These are phyloP conservation scores for Myrmecobius fasciatus DNA, from an alignment of 2,113 vertebrate species.

Conservation along the genomic window DNA sequence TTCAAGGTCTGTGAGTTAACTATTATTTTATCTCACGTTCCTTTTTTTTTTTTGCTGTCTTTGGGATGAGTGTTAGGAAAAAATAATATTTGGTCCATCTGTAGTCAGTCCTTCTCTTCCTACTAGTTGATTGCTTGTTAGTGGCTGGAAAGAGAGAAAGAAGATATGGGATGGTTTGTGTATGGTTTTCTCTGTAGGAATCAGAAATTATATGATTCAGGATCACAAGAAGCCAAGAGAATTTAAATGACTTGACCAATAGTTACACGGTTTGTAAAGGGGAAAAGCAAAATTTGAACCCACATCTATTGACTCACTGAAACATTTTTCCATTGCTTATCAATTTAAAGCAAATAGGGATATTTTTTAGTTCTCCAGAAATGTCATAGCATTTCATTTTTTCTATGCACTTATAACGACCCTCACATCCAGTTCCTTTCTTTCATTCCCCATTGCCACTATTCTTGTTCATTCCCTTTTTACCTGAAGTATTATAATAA, in stretches of 20 bases:
- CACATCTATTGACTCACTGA: neutral
- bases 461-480: neutral
- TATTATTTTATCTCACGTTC: neutral
- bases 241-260: neutral
- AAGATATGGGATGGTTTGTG: neutral
- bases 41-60: neutral
- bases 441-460: neutral
- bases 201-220: slow-evolving; percentile 40
- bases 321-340: slow-evolving; percentile 20
- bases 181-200: slow-evolving; percentile 36
- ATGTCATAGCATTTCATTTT: neutral
- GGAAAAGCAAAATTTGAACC: neutral
- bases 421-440: neutral
- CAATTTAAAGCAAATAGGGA: slow-evolving; percentile 31
- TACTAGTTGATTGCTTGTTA: neutral
- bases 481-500: neutral
- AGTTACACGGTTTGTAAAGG: neutral
- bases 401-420: neutral
- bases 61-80: neutral
- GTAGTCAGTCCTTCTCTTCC: neutral
- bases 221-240: neutral
- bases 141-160: neutral
- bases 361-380: slow-evolving; percentile 16
- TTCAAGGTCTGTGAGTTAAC: neutral
- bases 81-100: neutral